Base-by-base conservation (phyloP, 2,113 vertebrate genomes). In the Ammodytes dubius region DNA sequence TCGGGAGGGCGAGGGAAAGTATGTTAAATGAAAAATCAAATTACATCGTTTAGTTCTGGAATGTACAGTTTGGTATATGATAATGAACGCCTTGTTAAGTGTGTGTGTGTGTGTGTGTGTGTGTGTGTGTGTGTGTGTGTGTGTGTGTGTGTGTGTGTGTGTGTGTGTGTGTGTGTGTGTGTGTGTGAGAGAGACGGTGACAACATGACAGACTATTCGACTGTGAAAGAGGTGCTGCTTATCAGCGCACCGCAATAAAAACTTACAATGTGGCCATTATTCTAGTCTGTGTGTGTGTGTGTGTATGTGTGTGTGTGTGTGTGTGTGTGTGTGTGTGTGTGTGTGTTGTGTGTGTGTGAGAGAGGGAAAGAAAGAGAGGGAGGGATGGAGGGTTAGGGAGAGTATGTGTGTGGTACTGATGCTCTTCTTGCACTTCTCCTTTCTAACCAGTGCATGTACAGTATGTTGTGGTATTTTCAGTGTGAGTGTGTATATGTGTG, bases 241-340 rank as follows among this genome's bases (percentile, higher is more conserved):
- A 91, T 89, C 89, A 82, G 81, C 74, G 57, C 60, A 68, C 42
- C 70, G 81, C 87, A 88, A 88, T 90, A 74, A 87, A 88, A 82
- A 42, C 69, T 58, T 12, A 87, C 86, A 92, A 79, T 91, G 73
- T 69, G 19, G 47, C 58, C 72, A 65, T 87, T 92, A 56, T 87
- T 76, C 43, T 47, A 10, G 19, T 1, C 12, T 53, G 2, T 74
- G 70, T 71, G 47, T 54, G 60, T 53, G 42, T 72, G 42, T 47
- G 12, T 69, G 50, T 57, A 42, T 54, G 37, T 67, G 61, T 59
- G 15, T 64, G 17, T 70, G 66, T 64, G 58, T 68, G 72, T 45
- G 43, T 10, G 40, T 37, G 39, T 66, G 14, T 49, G 45, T 37
- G n/a, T 50, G 10, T 72, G 57, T 57, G 45, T 40, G 40, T 60